Evolutionary conservation across 2,888 invertebrate genomes (phyloP).

Genomic region (Parnassius orleans): DNA sequence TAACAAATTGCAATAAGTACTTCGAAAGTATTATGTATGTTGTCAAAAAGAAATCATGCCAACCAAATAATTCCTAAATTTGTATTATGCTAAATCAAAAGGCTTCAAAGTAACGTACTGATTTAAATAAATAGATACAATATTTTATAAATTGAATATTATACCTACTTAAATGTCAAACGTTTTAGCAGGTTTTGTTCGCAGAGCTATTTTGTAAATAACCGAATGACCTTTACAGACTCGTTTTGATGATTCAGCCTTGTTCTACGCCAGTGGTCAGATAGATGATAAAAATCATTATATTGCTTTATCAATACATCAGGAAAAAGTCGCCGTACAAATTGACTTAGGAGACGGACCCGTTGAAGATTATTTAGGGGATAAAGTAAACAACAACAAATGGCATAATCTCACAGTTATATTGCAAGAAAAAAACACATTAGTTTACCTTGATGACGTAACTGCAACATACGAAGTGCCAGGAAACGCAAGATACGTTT

Average conservation of each 20-base stretch:
- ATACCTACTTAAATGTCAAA: conserved; percentile 29
- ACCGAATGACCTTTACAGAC: conserved; percentile 80
- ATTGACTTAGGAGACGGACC: conserved; percentile 93
- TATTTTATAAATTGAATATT: conserved; percentile 18
- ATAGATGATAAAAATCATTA: conserved; percentile 94
- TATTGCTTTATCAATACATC: conserved; percentile 91
- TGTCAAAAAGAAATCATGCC: no score
- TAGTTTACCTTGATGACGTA: conserved; percentile 88
- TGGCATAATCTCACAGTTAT: conserved; percentile 96
- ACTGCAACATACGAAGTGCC: conserved; percentile 86
- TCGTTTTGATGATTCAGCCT: conserved; percentile 92
- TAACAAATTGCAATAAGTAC: no score
- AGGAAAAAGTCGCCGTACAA: conserved; percentile 91
- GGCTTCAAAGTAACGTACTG: no score
- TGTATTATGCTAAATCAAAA: no score
- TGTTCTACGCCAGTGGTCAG: conserved; percentile 96
- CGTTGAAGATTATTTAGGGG: conserved; percentile 84
- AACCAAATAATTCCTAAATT: no score
- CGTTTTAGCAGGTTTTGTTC: conserved; percentile 25
- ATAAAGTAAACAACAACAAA: conserved; percentile 85
- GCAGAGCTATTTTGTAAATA: conserved; percentile 17
- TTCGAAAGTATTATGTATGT: no score
- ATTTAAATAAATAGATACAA: conserved; percentile 10
- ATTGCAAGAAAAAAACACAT: conserved; percentile 87
- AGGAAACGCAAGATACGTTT: conserved; percentile 84